Conservation (phyloP, 1,140 invertebrate genomes). For the Bombus waltoni region DNA sequence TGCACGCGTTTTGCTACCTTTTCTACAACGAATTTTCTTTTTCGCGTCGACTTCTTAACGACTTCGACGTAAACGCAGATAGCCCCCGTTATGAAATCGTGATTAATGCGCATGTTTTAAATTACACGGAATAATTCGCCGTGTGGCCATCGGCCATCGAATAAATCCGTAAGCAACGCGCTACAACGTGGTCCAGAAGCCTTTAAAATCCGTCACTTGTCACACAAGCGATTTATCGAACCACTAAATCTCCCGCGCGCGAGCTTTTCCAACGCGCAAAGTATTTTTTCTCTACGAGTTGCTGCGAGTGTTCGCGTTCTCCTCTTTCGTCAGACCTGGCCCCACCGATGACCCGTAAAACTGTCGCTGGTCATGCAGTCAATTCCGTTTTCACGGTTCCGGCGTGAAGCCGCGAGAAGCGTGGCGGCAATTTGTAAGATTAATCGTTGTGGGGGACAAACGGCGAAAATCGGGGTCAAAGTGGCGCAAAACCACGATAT, state of each 20-base stretch:
- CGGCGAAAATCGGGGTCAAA: conserved; percentile 53
- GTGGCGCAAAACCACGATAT: conserved; percentile 49
- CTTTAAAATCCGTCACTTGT: conserved; percentile 14
- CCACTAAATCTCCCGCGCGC: background rate
- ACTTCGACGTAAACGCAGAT: background rate
- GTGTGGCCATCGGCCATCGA: background rate
- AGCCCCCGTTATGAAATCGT: background rate
- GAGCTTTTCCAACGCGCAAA: conserved; percentile 9
- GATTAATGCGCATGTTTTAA: background rate
- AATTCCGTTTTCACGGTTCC: conserved; percentile 3
- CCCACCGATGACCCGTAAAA: background rate
- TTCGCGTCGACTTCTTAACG: background rate
- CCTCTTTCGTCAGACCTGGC: no score
- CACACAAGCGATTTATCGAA: background rate
- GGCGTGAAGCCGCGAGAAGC: background rate
- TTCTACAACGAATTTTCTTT: background rate
- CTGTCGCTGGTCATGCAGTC: background rate
- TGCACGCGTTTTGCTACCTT: background rate
- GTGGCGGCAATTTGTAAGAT: conserved; percentile 56
- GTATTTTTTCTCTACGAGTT: background rate
- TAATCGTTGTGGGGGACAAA: conserved; percentile 31
- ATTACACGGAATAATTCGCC: background rate
- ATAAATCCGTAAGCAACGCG: background rate
- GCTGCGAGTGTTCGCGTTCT: no score
- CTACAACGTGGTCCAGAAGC: background rate